Evolutionary conservation across 35 echinoderm and acorn worm genomes (phyloP).

Genomic region (Anneissia japonica): DNA sequence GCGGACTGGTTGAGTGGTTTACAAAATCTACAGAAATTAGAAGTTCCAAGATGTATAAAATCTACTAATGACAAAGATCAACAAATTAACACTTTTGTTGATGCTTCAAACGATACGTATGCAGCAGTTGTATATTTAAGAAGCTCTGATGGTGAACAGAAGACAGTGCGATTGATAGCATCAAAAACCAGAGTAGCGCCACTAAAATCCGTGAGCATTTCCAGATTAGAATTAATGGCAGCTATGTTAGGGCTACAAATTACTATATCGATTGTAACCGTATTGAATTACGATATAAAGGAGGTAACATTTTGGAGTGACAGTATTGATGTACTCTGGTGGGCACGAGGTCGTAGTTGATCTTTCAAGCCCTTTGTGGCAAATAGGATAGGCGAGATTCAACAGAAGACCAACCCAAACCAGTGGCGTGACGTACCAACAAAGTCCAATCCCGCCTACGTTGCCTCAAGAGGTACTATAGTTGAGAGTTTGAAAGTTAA

Average conservation of each 20-base stretch:
- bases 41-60: conserved; percentile 12
- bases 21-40: neutral
- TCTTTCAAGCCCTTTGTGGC: conserved; percentile 35
- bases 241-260: conserved; percentile 24
- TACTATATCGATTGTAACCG: neutral
- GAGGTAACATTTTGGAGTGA: conserved; percentile 28
- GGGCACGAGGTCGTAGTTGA: conserved; percentile 7
- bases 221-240: conserved; percentile 33
- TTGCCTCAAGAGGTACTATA: neutral
- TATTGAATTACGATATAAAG: conserved; percentile 7
- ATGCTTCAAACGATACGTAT: conserved; percentile 30
- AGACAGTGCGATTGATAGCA: neutral
- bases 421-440: conserved; percentile 29
- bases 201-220: conserved; percentile 21
- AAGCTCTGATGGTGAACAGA: neutral
- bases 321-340: conserved; percentile 9
- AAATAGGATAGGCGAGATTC: conserved; percentile 11
- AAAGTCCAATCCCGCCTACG: neutral
- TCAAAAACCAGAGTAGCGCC: conserved; percentile 31
- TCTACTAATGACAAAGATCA: neutral
- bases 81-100: conserved; percentile 23
- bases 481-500: neutral
- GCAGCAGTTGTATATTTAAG: conserved; percentile 18
- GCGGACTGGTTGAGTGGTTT: neutral
- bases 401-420: conserved; percentile 7